These are phyloP conservation scores for Zosterops lateralis DNA, from an alignment of 2,113 vertebrate species.

Conservation along the genomic window DNA sequence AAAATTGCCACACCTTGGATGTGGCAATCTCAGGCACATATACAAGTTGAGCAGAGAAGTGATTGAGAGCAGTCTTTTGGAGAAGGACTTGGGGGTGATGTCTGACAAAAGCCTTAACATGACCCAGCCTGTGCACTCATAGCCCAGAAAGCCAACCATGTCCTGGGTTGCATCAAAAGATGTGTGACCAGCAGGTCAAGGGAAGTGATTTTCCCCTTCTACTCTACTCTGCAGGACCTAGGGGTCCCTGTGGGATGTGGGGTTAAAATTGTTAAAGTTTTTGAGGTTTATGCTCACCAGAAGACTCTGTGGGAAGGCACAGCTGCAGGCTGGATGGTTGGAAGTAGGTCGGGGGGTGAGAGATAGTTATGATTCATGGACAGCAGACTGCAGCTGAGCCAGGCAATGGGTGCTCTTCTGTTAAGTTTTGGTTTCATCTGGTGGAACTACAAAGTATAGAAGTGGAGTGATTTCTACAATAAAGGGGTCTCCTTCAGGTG, in stretches of 20 bases:
- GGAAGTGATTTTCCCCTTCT: not conserved
- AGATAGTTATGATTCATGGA: not conserved
- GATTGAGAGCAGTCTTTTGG: too few relatives aligned
- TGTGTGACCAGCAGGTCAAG: not conserved
- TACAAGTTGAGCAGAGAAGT: not conserved
- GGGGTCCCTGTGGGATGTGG: not conserved
- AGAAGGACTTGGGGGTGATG: not conserved
- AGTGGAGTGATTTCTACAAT: not conserved
- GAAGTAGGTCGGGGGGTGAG: not conserved
- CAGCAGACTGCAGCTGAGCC: not conserved
- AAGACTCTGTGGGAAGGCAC: too few relatives aligned
- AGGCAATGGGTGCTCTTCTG: not conserved
- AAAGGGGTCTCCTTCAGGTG: not conserved
- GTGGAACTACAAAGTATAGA: not conserved
- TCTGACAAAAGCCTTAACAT: not conserved
- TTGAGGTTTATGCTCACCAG: not conserved
- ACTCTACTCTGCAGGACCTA: not conserved
- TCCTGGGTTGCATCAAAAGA: not conserved
- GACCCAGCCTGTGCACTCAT: not conserved
- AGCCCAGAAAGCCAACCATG: fast-evolving
- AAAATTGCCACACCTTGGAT: not conserved
- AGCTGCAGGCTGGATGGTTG: too few relatives aligned
- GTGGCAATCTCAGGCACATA: not conserved
- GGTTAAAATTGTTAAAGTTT: not conserved
- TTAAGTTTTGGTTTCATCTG: not conserved